Base-by-base conservation (phyloP, 2,888 invertebrate genomes). In the Acrocera orbiculus region DNA sequence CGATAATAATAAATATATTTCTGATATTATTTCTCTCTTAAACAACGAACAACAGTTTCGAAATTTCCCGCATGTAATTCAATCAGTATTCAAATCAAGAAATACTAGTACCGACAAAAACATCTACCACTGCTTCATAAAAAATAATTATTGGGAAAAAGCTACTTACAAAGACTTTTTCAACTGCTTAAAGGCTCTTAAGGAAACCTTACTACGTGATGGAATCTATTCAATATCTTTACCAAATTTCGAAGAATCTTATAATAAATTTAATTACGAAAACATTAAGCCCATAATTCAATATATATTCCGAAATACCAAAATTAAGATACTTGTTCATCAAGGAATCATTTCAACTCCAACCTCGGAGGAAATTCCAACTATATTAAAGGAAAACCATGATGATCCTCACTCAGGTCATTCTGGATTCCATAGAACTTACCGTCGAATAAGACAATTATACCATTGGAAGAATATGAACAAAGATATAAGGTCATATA, bases 331-430 rank as follows among this genome's bases (percentile, higher is more conserved):
- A n/a, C 20, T 17, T 2, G 16, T 28, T 10, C 13, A 28, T 9
- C 14, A 11, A 14, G n/a, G n/a, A 10, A 35, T 19, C 19, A 35
- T 30, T 14, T 14, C 26, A 9, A 24, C 11, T 15, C 34, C 26
- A n/a, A 20, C 11, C 19, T 22, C 10, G 16, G 11, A 34, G 7
- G 22, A 33, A 6, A 33, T 33, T 6, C 33, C 13, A 5, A 10
- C 5, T 31, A 32, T 44, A 38, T 15, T 35, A 36, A 19, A 37
- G 37, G 30, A 36, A 39, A 37, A 44, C 30, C 27, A 33, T 27
- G 17, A 32, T 14, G 14, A 32, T 14, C 32, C 26, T 20, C 32
- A 14, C 11, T 26, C 32, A 14, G 15, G 30, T 13, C 14, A 23
- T 10, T 9, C 3, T 4, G 30, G 30, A 8, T 30, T 30, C 22